Percentiles rank a stretch among this genome's conserved stretches.
phyloP scores from a whole-genome alignment of 2,888 invertebrate genomes.

The Cryptus armator region DNA sequence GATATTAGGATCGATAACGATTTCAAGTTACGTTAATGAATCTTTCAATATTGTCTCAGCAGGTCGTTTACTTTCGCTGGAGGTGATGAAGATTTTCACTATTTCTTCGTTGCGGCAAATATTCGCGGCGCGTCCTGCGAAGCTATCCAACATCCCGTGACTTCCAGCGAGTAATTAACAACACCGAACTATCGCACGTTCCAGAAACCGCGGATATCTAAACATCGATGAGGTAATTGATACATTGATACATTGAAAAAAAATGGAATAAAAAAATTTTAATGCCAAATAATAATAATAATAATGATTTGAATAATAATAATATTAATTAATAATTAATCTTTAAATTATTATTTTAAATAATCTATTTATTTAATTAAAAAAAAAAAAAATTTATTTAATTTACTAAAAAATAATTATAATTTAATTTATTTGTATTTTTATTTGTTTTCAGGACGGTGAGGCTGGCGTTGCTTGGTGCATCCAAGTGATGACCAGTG shows the following conservation, averaged over 20 bases:
- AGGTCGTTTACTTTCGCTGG: constrained; percentile 82
- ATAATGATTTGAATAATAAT: no score
- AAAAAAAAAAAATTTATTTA: no score
- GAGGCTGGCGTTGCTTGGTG: constrained; percentile 82
- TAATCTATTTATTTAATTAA: no score
- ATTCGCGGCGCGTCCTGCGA: constrained; percentile 71
- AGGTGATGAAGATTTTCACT: constrained; percentile 76
- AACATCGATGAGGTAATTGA: constrained; percentile 73
- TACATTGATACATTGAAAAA: constrained; percentile 5
- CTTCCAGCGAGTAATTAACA: constrained; percentile 63
- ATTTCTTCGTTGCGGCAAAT: constrained; percentile 72
- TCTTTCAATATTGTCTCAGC: constrained; percentile 69
- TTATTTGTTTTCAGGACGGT: constrained; percentile 76
- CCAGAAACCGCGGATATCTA: constrained; percentile 64
- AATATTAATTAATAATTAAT: not conserved
- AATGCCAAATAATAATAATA: constrained; percentile 13
- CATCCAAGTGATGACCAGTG: constrained; percentile 82
- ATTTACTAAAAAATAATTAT: not conserved
- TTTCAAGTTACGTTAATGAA: not conserved
- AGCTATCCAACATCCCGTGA: constrained; percentile 71
- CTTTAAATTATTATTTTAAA: no score
- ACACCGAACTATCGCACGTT: constrained; percentile 49
- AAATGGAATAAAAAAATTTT: not conserved
- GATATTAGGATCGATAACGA: not conserved
- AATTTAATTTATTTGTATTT: constrained; percentile 6